A percentile compares a stretch with the other conserved stretches of the same genome.
phyloP scores from a whole-genome alignment of 2,797 vertebrate species.

The Syndactyla subalaris region DNA sequence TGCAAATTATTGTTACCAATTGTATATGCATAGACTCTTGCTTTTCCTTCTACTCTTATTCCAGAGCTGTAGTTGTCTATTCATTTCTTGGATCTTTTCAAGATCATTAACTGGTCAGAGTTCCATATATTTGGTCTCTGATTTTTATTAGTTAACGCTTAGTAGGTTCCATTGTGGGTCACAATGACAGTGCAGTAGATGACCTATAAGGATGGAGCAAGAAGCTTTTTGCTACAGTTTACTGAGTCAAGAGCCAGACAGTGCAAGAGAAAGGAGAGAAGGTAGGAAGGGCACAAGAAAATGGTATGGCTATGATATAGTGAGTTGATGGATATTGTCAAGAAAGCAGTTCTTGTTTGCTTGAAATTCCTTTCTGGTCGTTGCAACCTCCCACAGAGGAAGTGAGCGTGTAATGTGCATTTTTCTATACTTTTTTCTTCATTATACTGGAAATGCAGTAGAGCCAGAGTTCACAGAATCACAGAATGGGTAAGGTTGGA shows the following conservation, averaged over 20 bases:
- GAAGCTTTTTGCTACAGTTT: neutral
- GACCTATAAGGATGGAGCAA: neutral
- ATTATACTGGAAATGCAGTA: neutral
- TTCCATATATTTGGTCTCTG: neutral
- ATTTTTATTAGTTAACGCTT: neutral
- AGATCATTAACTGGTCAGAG: neutral
- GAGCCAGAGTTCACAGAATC: neutral
- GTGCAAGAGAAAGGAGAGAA: neutral
- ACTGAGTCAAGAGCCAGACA: neutral
- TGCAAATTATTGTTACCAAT: neutral
- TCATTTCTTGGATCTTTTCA: neutral
- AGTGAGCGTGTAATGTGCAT: fast-evolving
- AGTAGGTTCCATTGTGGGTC: neutral
- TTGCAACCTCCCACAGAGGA: neutral
- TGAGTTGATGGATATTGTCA: neutral
- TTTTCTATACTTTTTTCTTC: neutral
- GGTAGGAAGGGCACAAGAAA: neutral
- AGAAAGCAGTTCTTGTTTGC: neutral
- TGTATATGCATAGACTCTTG: neutral
- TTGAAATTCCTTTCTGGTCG: neutral
- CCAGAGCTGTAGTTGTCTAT: neutral
- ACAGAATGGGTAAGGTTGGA: neutral
- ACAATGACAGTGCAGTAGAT: neutral
- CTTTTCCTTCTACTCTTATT: neutral
- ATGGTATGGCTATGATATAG: neutral